phyloP scores from a whole-genome alignment of 1,140 invertebrate genomes.

The Psix sp. region DNA sequence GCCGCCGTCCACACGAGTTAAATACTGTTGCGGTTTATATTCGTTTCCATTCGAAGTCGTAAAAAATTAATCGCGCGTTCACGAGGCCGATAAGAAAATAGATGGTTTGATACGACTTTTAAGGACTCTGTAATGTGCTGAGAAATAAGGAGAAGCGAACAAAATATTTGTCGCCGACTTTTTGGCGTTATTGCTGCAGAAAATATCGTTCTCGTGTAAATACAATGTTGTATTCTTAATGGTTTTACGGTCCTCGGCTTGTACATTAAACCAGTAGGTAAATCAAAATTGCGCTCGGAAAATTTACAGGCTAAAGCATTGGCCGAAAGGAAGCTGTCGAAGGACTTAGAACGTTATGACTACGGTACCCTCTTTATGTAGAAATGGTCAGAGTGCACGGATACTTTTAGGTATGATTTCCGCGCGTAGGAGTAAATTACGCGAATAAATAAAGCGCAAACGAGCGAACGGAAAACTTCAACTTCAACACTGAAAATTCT shows the following conservation, averaged over 20 bases:
- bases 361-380: constrained; percentile 17
- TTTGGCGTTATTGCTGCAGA: neutral
- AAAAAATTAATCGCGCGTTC: constrained; percentile 7
- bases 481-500: constrained; percentile 65
- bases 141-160: too few species aligned
- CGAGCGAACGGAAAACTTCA: constrained; percentile 65
- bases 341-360: constrained; percentile 1
- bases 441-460: constrained; percentile 72
- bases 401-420: constrained; percentile 69
- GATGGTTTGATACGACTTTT: too few species aligned
- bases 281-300: constrained; percentile 1
- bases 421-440: constrained; percentile 71
- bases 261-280: neutral
- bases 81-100: too few species aligned
- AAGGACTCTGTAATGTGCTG: too few species aligned
- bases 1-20: constrained; percentile 1
- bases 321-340: neutral
- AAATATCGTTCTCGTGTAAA: neutral
- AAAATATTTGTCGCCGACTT: too few species aligned
- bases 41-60: neutral
- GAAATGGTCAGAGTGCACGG: constrained; percentile 53
- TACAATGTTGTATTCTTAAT: neutral
- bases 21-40: constrained; percentile 3
- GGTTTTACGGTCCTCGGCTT: neutral
- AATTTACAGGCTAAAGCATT: neutral